A percentile compares a stretch with the other conserved stretches of the same genome.
phyloP scores from a whole-genome alignment of 2,888 invertebrate species.

The Geotrupes spiniger region DNA sequence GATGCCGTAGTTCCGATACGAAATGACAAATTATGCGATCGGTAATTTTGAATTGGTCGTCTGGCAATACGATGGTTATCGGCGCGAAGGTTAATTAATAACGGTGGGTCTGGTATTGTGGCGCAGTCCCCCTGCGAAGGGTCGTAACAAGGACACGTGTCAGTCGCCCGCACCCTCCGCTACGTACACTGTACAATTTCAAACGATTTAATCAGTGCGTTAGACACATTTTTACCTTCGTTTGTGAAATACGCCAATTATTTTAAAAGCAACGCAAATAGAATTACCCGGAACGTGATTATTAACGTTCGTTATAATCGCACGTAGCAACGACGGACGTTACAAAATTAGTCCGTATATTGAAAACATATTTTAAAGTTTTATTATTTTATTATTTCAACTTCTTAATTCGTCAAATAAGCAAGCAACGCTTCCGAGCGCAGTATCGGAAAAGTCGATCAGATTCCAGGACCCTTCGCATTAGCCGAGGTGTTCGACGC shows the following conservation, averaged over 20 bases:
- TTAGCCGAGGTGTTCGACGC: slow-evolving; percentile 31
- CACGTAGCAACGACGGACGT: no score
- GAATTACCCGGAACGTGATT: neutral
- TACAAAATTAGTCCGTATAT: no score
- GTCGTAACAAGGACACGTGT: slow-evolving; percentile 42
- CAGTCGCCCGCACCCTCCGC: slow-evolving; percentile 28
- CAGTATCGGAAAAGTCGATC: slow-evolving; percentile 25
- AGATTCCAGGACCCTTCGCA: slow-evolving; percentile 23
- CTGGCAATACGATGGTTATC: slow-evolving; percentile 37
- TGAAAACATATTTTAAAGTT: no score
- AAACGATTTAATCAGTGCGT: slow-evolving; percentile 1
- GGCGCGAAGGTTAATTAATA: slow-evolving; percentile 44
- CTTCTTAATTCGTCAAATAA: no score
- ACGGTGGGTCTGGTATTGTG: slow-evolving; percentile 36
- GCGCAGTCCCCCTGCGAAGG: slow-evolving; percentile 36
- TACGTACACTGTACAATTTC: slow-evolving; percentile 4
- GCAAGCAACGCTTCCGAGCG: no score
- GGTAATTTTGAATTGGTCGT: slow-evolving; percentile 1
- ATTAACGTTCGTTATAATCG: no score
- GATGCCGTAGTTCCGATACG: no score
- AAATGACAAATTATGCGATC: slow-evolving; percentile 1
- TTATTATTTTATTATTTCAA: no score
- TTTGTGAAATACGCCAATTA: no score
- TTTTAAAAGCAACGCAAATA: no score
- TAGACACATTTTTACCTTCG: no score